Base-by-base conservation (phyloP, 2,113 vertebrate species). In the Canis aureus region DNA sequence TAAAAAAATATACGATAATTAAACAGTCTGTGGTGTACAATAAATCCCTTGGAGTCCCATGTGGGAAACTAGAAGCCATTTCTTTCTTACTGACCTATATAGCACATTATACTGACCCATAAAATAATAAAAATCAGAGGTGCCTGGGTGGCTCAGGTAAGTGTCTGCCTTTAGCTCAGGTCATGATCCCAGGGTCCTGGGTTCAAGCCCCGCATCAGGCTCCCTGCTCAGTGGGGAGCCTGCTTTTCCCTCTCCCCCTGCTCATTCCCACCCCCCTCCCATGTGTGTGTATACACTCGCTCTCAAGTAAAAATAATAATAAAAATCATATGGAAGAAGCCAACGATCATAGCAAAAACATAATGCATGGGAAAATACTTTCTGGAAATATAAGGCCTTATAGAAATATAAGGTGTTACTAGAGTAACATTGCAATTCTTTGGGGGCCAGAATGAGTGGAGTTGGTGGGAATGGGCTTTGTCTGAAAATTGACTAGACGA, bases 401-500 rank as follows among this genome's bases (percentile, higher is more conserved):
- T 0, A 32, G 60, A 83, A 49, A 32, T 78, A 16, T 55, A 66
- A 93, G 38, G 2, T 76, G 9, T 43, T 76, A 6, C 4, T 84
- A 66, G 76, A 66, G 78, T 76, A 66, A 23, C 22, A 11, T 13
- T 60, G 25, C 1, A 71, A 15, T 23, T 85, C 62, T 49, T 43
- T 82, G 38, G 59, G 3, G 35, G 15, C 32, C 2, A 9, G 60
- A 53, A 19, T 67, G 17, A 85, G 22, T 35, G 27, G 55, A 29
- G 7, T 59, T 89, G 23, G 20, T 66, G 27, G 78, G n/a, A 85
- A 73, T 81, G 19, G 55, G 22, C n/a, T 79, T 90, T 93, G 5
- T 95, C 23, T 69, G 55, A 89, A 86, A 94, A 96, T 17, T 78
- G 73, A 0, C 53, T 92, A n/a, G 51, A 79, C 83, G 15, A 67